These are phyloP conservation scores for Callipepla squamata DNA, from an alignment of 2,113 vertebrate genomes.

Conservation along the genomic window DNA sequence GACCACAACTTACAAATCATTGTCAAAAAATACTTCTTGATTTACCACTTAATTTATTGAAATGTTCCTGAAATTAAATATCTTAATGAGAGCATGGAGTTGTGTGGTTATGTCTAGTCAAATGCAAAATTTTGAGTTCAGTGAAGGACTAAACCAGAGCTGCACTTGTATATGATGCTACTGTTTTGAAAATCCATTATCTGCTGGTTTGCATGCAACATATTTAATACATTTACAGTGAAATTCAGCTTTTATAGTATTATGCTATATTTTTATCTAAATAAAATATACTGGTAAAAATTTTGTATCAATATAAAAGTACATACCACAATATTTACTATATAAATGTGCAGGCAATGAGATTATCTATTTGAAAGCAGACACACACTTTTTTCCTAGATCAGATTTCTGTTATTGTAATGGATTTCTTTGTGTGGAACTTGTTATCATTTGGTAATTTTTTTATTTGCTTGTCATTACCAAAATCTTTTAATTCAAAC, in stretches of 20 bases:
- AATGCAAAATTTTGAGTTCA: background rate
- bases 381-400: background rate
- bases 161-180: background rate
- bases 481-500: background rate
- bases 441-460: background rate
- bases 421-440: background rate
- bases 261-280: background rate
- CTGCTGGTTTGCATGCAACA: background rate
- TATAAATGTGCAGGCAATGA: background rate
- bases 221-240: background rate
- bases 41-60: slow-evolving; percentile 23
- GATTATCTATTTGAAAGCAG: background rate
- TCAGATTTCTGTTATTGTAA: background rate
- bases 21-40: slow-evolving; percentile 16
- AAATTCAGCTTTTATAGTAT: background rate
- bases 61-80: background rate
- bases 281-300: background rate
- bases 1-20: background rate
- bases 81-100: background rate
- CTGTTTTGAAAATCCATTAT: background rate
- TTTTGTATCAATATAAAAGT: background rate
- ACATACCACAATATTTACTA: background rate
- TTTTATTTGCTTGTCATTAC: background rate
- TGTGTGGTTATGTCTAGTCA: background rate
- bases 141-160: background rate